These are phyloP conservation scores for Notothenia coriiceps DNA, from an alignment of 2,113 vertebrate genomes.

Conservation along the genomic window DNA sequence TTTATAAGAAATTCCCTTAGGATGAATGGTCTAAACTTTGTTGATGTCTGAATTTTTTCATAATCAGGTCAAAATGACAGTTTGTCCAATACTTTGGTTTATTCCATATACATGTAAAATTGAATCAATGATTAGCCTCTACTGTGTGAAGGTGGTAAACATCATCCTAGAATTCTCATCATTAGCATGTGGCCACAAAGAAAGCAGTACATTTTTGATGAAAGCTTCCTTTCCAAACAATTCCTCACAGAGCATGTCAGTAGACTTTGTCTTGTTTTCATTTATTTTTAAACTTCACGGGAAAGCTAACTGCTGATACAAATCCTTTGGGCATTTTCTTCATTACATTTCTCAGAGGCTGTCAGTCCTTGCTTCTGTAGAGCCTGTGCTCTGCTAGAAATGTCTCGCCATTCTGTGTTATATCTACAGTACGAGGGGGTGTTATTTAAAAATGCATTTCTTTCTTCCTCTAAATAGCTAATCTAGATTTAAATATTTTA, in stretches of 20 bases:
- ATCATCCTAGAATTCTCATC: no score
- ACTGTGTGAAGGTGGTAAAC: no score
- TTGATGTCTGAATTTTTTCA: neutral
- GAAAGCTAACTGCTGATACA: slow-evolving; percentile 39
- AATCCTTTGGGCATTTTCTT: slow-evolving; percentile 37
- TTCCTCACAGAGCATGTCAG: neutral
- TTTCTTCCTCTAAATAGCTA: neutral
- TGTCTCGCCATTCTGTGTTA: slow-evolving; percentile 11
- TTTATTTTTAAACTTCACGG: slow-evolving; percentile 19
- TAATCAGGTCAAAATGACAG: neutral
- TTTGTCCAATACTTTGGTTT: neutral
- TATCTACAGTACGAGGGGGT: neutral
- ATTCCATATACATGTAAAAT: no score
- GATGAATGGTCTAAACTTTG: neutral
- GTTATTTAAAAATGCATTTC: slow-evolving; percentile 1
- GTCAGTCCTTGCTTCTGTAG: neutral
- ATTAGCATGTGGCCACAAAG: no score
- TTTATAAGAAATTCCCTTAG: no score
- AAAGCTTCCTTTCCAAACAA: neutral
- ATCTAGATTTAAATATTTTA: slow-evolving; percentile 44
- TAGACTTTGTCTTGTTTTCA: slow-evolving; percentile 3
- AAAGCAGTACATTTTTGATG: slow-evolving; percentile 1
- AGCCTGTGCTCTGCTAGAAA: slow-evolving; percentile 1
- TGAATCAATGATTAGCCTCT: no score
- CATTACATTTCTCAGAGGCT: slow-evolving; percentile 28